Base-by-base conservation (phyloP, 2,113 vertebrate species). In the Tichodroma muraria region DNA sequence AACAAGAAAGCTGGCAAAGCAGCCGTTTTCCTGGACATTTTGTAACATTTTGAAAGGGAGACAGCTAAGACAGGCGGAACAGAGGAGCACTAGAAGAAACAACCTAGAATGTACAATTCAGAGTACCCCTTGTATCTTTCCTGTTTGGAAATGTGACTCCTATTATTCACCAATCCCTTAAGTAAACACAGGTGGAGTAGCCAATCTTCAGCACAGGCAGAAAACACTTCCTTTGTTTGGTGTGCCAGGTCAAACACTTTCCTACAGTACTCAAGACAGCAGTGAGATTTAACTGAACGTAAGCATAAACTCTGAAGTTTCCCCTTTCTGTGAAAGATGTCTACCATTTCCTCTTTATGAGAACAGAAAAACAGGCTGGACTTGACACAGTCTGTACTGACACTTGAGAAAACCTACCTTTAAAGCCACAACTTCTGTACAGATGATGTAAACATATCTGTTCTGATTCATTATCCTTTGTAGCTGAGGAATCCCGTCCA, bases 371-470 rank as follows among this genome's bases (percentile, higher is more conserved):
- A 54, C 0, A 60, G n/a, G 45, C 5, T 33, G 37, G 30, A 56
- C 42, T 75, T 70, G 35, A 47, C 35, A 71, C 7, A 72, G 22
- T 56, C 65, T 27, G 35, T 28, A 56, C 21, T 42, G 63, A 63
- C 42, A 63, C 31, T 37, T 54, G 18, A 89, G 20, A 78, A 25
- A 59, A 94, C 97, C 85, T 94, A 99, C 99, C 99, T 98, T 98
- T 98, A 96, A 98, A 99, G 69, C 91, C 96, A 94, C 99, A 99
- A 50, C 93, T 90, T 90, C 80, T 97, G 66, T 98, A 96, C 38
- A 99, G 96, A 80, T 98, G 98, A 94, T 96, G 98, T 28, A 99
- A 98, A 94, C 99, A 99, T 94, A 99, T 99, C 96, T 99, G 97
- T 42, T 98, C 97, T 37, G 40, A 92, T 47, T 97, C 95, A 31